Conservation (phyloP, 1,140 invertebrate genomes). For the Leptinotarsa lineolata region DNA sequence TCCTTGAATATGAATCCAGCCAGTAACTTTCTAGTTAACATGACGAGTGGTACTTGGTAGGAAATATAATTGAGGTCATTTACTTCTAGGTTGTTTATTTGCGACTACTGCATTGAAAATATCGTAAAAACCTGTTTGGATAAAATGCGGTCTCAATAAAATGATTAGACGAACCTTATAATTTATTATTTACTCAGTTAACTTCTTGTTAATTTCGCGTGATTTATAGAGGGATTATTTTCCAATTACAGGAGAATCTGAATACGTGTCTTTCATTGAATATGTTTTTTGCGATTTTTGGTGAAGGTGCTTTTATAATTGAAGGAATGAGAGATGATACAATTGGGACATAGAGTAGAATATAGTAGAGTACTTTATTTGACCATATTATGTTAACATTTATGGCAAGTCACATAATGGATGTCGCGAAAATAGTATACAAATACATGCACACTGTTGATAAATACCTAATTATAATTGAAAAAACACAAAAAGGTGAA, state of each 20-base stretch:
- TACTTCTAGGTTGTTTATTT: constrained; percentile 16
- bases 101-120: not conserved
- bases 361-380: no score
- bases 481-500: no score
- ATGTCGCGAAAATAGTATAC: no score
- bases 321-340: no score
- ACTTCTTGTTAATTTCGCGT: not conserved
- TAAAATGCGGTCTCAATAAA: constrained; percentile 12
- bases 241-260: constrained; percentile 9
- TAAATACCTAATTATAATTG: no score
- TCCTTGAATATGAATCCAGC: not conserved
- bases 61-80: constrained; percentile 9
- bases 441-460: no score
- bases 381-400: no score
- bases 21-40: not conserved
- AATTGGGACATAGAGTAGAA: no score
- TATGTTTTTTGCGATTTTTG: not conserved
- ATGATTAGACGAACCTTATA: constrained; percentile 14
- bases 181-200: constrained; percentile 14
- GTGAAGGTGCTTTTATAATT: no score
- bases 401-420: no score
- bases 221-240: constrained; percentile 19
- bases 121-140: not conserved
- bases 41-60: not conserved
- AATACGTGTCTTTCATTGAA: not conserved